Base-by-base conservation (phyloP, 2,797 vertebrate species). In the Pseudochirops cupreus region DNA sequence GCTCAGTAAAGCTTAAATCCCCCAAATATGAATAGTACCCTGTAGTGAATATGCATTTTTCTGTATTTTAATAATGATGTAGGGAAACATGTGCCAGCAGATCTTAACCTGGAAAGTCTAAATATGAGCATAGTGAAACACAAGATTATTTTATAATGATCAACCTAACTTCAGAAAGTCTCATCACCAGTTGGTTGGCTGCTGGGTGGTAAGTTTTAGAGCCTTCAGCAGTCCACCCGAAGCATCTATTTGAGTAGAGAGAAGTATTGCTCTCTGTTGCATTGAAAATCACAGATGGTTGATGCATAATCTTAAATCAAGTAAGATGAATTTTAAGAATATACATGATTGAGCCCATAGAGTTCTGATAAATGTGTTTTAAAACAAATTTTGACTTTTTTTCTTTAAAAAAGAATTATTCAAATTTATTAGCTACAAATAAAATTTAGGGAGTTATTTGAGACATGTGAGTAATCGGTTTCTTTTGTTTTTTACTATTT, bases 401-500 rank as follows among this genome's bases (percentile, higher is more conserved):
- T 58, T 67, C 58, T 94, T 95, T n/a, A 92, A 46, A 91, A 89
- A 12, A 62, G 3, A 62, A 50, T 53, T 55, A 54, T 12, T 46
- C 21, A 55, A 91, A 91, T 62, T 50, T 62, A 50, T 31, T 14
- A 91, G 90, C 13, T 46, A 3, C 16, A 91, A 46, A 90, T 91
- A 53, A 55, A 33, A n/a, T 91, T 91, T 91, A 31, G 53, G 54
- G 52, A 33, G 33, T 54, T 55, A 55, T 90, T 54, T 55, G 14
- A 56, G 90, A 58, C 54, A 91, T 50, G 94, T 94, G 93, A 95
- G 31, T 87, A 87, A 0, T 91, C 62, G 5, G 50, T 90, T 89
- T 92, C 1, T 58, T 93, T 67, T 95, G 59, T 55, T 62, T 89
- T 94, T 96, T 97, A 50, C 74, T 53, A 53, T 92, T 58, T 96